Conservation (phyloP, 1,140 invertebrate genomes). For the Chrysoperla carnea region DNA sequence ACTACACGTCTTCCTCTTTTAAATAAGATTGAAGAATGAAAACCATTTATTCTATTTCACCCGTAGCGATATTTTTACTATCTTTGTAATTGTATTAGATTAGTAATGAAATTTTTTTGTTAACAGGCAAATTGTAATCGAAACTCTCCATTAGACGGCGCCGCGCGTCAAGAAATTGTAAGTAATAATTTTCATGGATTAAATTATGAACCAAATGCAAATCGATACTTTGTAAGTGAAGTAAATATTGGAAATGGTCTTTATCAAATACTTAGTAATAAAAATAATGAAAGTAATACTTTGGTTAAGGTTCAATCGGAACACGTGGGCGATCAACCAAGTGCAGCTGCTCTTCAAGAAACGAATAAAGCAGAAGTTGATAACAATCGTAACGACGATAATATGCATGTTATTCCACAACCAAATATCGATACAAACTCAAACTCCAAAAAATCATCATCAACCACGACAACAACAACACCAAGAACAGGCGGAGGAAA, state of each 20-base stretch:
- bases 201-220: slow-evolving; percentile 1
- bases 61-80: too few species aligned
- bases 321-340: too few species aligned
- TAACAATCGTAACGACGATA: not conserved
- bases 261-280: not conserved
- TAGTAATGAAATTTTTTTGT: not conserved
- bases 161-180: not conserved
- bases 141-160: not conserved
- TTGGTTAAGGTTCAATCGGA: too few species aligned
- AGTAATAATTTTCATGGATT: not conserved
- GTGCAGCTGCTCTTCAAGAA: too few species aligned
- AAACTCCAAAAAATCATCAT: slow-evolving; percentile 9
- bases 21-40: too few species aligned
- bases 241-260: slow-evolving; percentile 2
- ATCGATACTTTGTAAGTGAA: slow-evolving; percentile 1
- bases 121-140: slow-evolving; percentile 1
- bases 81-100: not conserved
- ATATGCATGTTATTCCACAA: not conserved
- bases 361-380: too few species aligned
- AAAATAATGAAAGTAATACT: too few species aligned
- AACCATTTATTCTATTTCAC: too few species aligned
- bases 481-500: slow-evolving; percentile 1
- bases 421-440: slow-evolving; percentile 6
- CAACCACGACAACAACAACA: slow-evolving; percentile 13
- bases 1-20: too few species aligned